Conservation (phyloP, 2,888 invertebrate species). For the Celastrina argiolus region DNA sequence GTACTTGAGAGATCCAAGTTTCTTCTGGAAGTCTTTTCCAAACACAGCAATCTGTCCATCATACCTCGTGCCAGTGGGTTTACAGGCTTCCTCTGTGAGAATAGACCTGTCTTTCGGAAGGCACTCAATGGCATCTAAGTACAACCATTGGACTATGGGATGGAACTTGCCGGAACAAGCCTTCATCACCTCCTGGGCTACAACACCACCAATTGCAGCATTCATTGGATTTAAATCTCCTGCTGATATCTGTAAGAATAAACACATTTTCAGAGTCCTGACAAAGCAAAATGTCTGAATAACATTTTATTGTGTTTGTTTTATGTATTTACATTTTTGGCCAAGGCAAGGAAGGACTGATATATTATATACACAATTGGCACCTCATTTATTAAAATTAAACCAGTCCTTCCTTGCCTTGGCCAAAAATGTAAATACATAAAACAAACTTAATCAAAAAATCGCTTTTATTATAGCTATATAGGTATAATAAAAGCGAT, state of each 20-base stretch:
- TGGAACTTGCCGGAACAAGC: slow-evolving; percentile 97
- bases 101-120: slow-evolving; percentile 83
- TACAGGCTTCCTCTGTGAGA: slow-evolving; percentile 85
- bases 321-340: too few species aligned
- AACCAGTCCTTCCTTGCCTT: too few species aligned
- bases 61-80: slow-evolving; percentile 84
- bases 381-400: too few species aligned
- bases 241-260: slow-evolving; percentile 81
- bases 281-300: too few species aligned
- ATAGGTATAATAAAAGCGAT: too few species aligned
- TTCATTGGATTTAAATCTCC: slow-evolving; percentile 94
- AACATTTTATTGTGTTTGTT: too few species aligned
- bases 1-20: slow-evolving; percentile 86
- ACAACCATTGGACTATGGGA: slow-evolving; percentile 95
- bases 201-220: slow-evolving; percentile 95
- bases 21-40: slow-evolving; percentile 92
- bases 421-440: too few species aligned
- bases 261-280: too few species aligned
- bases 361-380: too few species aligned
- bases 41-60: slow-evolving; percentile 97
- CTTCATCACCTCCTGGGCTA: slow-evolving; percentile 99
- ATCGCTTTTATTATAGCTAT: too few species aligned
- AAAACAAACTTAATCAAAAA: too few species aligned
- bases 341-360: too few species aligned
- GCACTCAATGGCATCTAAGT: slow-evolving; percentile 97